A percentile compares a stretch with the other conserved stretches of the same genome.
These are phyloP conservation scores for Megalops cyprinoides DNA, from an alignment of 2,797 vertebrate genomes.

Conservation along the genomic window DNA sequence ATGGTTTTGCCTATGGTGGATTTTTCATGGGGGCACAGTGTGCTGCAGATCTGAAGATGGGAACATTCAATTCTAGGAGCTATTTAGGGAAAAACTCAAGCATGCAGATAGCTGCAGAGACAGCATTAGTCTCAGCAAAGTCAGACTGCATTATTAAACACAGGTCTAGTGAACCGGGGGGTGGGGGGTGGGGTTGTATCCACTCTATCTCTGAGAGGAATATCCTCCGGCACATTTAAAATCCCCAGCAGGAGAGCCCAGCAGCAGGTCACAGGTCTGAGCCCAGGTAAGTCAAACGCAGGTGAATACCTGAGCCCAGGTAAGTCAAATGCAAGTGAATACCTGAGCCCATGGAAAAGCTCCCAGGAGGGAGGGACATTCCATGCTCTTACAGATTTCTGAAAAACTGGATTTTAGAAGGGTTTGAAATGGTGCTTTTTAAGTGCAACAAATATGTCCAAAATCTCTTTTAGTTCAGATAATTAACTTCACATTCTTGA, in stretches of 20 bases:
- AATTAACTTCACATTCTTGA: not conserved
- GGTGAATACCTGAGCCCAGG: not conserved
- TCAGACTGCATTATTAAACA: slow-evolving; percentile 39
- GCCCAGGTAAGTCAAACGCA: not conserved
- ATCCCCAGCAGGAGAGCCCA: not conserved
- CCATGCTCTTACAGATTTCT: not conserved
- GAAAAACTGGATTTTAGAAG: not conserved
- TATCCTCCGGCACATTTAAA: no score
- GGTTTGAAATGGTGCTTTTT: not conserved
- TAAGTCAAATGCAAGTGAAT: not conserved
- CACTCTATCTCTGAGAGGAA: no score
- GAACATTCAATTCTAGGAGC: slow-evolving; percentile 33
- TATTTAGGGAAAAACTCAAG: not conserved
- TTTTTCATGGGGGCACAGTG: not conserved
- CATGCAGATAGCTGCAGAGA: not conserved
- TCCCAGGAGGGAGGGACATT: not conserved
- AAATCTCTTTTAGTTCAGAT: not conserved
- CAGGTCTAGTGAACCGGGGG: no score
- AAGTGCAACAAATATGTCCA: not conserved
- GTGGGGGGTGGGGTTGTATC: no score
- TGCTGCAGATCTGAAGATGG: not conserved
- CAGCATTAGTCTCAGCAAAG: slow-evolving; percentile 37
- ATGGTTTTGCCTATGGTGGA: not conserved
- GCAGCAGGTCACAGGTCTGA: not conserved
- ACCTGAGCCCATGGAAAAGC: not conserved